These are phyloP conservation scores for Smutsia gigantea DNA, from an alignment of 2,797 vertebrate genomes.

Conservation along the genomic window DNA sequence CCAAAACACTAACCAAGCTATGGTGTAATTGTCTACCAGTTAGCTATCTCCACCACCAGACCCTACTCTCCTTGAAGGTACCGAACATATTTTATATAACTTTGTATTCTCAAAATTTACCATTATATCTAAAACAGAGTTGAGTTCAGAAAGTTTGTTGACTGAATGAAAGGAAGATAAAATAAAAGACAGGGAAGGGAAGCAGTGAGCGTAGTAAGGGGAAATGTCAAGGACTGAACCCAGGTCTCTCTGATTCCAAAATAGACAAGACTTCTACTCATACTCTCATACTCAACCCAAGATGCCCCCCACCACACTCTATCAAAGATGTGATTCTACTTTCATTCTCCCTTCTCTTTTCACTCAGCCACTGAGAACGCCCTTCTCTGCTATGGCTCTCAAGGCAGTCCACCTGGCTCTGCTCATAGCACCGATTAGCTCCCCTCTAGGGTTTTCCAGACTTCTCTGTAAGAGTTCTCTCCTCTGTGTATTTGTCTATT, in stretches of 20 bases:
- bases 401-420: background rate
- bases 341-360: background rate
- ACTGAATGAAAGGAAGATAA: background rate
- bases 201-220: background rate
- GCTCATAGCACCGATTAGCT: background rate
- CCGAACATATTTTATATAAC: background rate
- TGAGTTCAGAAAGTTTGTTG: background rate
- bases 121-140: background rate
- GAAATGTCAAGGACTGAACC: background rate
- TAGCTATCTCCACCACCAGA: background rate
- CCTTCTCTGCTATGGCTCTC: background rate
- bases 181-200: background rate
- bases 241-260: background rate
- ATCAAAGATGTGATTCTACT: background rate
- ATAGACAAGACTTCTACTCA: background rate
- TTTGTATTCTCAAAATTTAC: background rate
- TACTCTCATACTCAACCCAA: background rate
- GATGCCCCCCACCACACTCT: too few species aligned
- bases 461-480: background rate
- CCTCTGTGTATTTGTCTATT: background rate
- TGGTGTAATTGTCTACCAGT: background rate
- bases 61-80: background rate
- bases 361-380: background rate
- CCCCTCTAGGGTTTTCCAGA: background rate
- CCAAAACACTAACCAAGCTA: background rate